Evolutionary conservation across 2,888 invertebrate genomes (phyloP).

Genomic region (Listrodromus nycthemerus): DNA sequence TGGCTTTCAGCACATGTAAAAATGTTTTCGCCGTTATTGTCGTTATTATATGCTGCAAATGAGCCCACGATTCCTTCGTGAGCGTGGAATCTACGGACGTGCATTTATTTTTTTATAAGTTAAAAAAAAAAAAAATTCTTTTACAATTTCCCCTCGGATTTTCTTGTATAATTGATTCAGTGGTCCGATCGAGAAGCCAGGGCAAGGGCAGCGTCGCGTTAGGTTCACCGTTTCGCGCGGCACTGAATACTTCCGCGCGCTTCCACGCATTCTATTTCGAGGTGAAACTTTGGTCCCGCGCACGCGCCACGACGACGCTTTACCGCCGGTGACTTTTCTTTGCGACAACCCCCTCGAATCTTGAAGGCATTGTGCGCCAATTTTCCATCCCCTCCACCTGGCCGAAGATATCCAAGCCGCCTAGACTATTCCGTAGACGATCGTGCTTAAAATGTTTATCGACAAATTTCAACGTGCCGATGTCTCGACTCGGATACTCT

Average conservation of each 20-base stretch:
- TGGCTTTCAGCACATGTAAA: too few relatives aligned
- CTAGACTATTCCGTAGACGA: not conserved
- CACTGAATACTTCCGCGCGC: slow-evolving; percentile 71
- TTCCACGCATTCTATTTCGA: slow-evolving; percentile 70
- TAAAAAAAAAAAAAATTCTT: too few relatives aligned
- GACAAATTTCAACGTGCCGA: not conserved
- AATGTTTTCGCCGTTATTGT: too few relatives aligned
- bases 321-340: slow-evolving; percentile 32
- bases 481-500: too few relatives aligned
- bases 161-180: slow-evolving; percentile 28
- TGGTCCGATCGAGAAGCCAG: slow-evolving; percentile 33
- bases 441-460: not conserved
- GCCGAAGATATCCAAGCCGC: not conserved
- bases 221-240: slow-evolving; percentile 74
- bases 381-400: not conserved
- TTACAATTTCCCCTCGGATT: not conserved
- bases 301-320: slow-evolving; percentile 67
- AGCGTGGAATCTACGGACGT: too few relatives aligned
- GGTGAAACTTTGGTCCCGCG: slow-evolving; percentile 72
- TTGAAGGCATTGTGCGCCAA: not conserved
- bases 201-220: slow-evolving; percentile 65
- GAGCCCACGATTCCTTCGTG: too few relatives aligned
- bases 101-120: too few relatives aligned
- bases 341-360: slow-evolving; percentile 14
- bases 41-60: too few relatives aligned